Evolutionary conservation across 2,797 vertebrate species (phyloP).

Genomic region (Dicrostonyx torquatus): DNA sequence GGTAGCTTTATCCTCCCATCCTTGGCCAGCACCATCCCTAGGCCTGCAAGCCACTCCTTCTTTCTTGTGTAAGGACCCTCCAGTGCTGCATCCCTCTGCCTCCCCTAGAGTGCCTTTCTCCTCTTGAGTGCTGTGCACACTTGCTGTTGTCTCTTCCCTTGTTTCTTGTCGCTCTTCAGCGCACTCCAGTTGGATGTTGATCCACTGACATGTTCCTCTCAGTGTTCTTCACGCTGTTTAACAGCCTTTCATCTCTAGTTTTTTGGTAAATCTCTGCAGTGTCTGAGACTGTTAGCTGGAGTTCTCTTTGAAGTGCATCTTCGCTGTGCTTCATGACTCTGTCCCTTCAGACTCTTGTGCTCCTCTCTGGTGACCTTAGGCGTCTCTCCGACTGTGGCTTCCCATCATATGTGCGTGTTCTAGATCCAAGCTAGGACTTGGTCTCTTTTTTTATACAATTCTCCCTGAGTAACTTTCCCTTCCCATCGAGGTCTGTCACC

Average conservation of each 20-base stretch:
- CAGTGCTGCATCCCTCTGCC: not conserved
- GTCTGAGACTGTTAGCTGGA: not conserved
- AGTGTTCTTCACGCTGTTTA: not conserved
- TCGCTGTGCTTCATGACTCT: not conserved
- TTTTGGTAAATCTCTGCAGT: not conserved
- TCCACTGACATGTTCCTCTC: not conserved
- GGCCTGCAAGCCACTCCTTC: not conserved
- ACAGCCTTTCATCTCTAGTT: not conserved
- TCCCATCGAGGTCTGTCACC: not conserved
- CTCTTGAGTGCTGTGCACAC: not conserved
- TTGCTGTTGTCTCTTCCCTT: not conserved
- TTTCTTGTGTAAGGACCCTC: not conserved
- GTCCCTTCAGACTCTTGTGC: not conserved
- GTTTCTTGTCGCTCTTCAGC: not conserved
- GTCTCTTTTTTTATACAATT: not conserved
- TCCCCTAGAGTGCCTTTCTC: not conserved
- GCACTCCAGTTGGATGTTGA: not conserved
- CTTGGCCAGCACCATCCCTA: not conserved
- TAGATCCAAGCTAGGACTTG: not conserved
- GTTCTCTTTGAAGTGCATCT: not conserved
- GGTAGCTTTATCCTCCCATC: not conserved
- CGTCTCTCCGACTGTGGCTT: not conserved
- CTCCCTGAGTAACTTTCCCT: not conserved
- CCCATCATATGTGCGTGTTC: not conserved
- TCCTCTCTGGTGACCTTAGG: not conserved